Evolutionary conservation across 2,797 vertebrate species (phyloP).

Genomic region (Toxotes lorentzi): DNA sequence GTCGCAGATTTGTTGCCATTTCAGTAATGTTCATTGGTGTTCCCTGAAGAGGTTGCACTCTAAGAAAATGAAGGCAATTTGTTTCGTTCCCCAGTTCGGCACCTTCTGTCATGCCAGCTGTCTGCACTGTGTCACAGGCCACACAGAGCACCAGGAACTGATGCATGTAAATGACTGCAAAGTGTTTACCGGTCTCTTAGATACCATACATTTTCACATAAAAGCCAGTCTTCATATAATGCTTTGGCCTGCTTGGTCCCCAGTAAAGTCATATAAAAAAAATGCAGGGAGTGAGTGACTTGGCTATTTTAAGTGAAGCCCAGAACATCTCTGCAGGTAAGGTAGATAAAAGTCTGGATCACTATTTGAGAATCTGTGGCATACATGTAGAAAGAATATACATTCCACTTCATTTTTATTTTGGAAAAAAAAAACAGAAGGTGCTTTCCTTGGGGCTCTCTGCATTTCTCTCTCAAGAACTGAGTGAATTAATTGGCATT

Average conservation of each 20-base stretch:
- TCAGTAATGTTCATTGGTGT: conserved; percentile 47
- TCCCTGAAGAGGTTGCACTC: conserved; percentile 74
- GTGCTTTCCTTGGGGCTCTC: conserved; percentile 16
- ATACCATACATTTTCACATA: conserved; percentile 14
- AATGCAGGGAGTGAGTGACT: conserved; percentile 1
- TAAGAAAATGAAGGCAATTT: conserved; percentile 81
- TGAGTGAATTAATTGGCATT: conserved; percentile 77
- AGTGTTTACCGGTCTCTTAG: conserved; percentile 19
- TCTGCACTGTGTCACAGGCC: conserved; percentile 67
- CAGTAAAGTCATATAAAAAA: neutral
- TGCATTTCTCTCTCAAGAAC: conserved; percentile 40
- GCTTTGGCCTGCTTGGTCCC: conserved; percentile 8
- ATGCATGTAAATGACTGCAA: conserved; percentile 62
- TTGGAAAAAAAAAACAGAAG: conserved; percentile 22
- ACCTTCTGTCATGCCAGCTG: conserved; percentile 76
- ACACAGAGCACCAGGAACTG: conserved; percentile 38
- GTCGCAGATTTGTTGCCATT: conserved; percentile 62
- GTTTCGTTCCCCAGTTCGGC: conserved; percentile 67
- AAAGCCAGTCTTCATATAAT: conserved; percentile 34
- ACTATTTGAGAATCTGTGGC: neutral
- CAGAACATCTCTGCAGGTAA: neutral
- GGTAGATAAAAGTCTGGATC: neutral
- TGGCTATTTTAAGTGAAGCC: too few species aligned
- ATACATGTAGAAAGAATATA: conserved; percentile 10
- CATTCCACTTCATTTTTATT: conserved; percentile 44